Percentiles rank a stretch among this genome's conserved stretches.
phyloP scores from a whole-genome alignment of 2,113 vertebrate species.

The Bucco capensis region DNA sequence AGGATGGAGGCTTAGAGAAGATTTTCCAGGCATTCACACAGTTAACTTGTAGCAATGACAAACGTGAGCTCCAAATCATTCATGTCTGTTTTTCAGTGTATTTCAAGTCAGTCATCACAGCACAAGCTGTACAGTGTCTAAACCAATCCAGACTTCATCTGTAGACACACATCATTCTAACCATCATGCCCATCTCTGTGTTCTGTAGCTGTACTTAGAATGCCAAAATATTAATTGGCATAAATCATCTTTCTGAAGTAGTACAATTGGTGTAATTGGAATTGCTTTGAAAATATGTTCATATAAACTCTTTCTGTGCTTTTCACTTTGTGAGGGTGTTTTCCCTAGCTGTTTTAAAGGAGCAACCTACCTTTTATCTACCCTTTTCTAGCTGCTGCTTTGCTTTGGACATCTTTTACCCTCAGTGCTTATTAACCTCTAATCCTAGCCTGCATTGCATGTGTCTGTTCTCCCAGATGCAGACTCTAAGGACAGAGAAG shows the following conservation, averaged over 20 bases:
- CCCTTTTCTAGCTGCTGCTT: constrained; percentile 19
- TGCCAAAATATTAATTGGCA: not conserved
- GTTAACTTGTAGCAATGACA: not conserved
- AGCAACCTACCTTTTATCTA: not conserved
- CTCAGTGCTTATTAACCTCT: constrained; percentile 47
- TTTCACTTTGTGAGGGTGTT: not conserved
- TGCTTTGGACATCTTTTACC: constrained; percentile 34
- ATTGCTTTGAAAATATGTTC: not conserved
- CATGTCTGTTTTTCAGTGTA: not conserved
- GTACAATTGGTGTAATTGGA: not conserved
- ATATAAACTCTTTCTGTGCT: not conserved
- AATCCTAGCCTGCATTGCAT: constrained; percentile 62
- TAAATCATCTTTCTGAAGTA: not conserved
- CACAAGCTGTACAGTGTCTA: not conserved
- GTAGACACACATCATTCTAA: not conserved
- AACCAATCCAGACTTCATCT: not conserved
- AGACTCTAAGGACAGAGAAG: constrained; percentile 81
- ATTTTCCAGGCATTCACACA: not conserved
- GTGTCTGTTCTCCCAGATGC: constrained; percentile 76
- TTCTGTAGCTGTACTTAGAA: not conserved
- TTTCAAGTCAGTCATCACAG: not conserved
- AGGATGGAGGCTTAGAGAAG: not conserved
- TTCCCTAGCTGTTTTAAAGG: not conserved
- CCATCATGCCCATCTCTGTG: not conserved
- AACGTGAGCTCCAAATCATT: not conserved